Evolutionary conservation across 2,888 invertebrate species (phyloP).

Genomic region (Acrocyrtus sp.): DNA sequence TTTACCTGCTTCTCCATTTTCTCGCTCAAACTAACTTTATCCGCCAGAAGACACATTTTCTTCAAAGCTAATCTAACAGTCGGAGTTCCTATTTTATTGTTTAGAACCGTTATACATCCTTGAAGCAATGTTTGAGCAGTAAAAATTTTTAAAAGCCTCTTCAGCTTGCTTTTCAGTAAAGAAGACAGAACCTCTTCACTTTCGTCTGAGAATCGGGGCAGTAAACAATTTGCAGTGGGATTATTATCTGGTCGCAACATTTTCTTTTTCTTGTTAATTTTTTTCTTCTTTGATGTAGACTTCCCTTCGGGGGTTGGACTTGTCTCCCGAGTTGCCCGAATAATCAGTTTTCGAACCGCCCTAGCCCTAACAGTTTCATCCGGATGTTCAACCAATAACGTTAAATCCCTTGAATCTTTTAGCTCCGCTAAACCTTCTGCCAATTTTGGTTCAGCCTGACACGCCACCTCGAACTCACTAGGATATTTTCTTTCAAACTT

Average conservation of each 20-base stretch:
- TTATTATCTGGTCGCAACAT: conserved; percentile 67
- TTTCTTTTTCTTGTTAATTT: conserved; percentile 12
- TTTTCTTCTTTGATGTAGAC: conserved; percentile 11
- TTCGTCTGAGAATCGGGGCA: conserved; percentile 77
- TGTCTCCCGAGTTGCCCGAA: conserved; percentile 66
- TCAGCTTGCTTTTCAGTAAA: conserved; percentile 66
- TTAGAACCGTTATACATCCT: conserved; percentile 70
- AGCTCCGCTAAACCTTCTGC: conserved; percentile 45
- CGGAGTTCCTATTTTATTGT: conserved; percentile 64
- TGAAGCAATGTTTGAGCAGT: conserved; percentile 68
- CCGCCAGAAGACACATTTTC: conserved; percentile 47
- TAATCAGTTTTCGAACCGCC: conserved; percentile 75
- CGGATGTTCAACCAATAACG: conserved; percentile 79
- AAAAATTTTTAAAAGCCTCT: conserved; percentile 67
- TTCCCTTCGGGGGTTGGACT: conserved; percentile 2
- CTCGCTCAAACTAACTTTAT: conserved; percentile 5
- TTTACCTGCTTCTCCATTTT: conserved; percentile 24
- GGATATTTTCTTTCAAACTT: conserved; percentile 79
- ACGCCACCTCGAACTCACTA: conserved; percentile 75
- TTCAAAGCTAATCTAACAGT: conserved; percentile 43
- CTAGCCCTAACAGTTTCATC: conserved; percentile 74
- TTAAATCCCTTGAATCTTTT: conserved; percentile 68
- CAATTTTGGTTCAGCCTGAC: conserved; percentile 69
- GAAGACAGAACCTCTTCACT: conserved; percentile 73
- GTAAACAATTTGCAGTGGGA: conserved; percentile 74